Base-by-base conservation (phyloP, 2,888 invertebrate genomes). In the Sminthurides aquaticus region DNA sequence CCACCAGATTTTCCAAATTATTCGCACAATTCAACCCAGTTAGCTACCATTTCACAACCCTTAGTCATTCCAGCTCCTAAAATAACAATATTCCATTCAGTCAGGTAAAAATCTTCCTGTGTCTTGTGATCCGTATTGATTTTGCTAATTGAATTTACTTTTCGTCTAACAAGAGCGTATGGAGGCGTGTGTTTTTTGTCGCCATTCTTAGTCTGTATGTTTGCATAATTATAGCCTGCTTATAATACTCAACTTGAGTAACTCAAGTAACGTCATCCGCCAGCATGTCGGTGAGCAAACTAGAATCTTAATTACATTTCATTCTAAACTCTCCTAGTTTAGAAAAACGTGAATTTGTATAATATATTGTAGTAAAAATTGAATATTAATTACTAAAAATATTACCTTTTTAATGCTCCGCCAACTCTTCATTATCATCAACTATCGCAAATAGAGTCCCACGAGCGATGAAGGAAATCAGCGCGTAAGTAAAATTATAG, bases 381-480 rank as follows among this genome's bases (percentile, higher is more conserved):
- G 18, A 43, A 43, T 34, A 34, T 34, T 34, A 5, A 34, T 11
- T 34, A 15, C 15, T 34, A 34, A 15, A 34, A 34, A 34, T 34
- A 15, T 34, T 5, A 34, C 43, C 43, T 69, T 25, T 62, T 60
- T 59, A 43, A 57, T 66, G 67, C 67, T 69, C 62, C 69, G 55
- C 29, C 8, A 18, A 25, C 22, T 29, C 2, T 57, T 57, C 24
- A n/a, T n/a, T n/a, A n/a, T n/a, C n/a, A n/a, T n/a, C n/a, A n/a
- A n/a, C n/a, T n/a, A n/a, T n/a, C n/a, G 49, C 20, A 20, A 3
- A 5, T 25, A 54, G 55, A 61, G 55, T 25, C 61, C 55, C 60
- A 20, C 65, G 62, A 69, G 69, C 60, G 69, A 69, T 57, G 69
- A 69, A 57, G 67, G 67, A 57, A 67, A 67, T 65, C 67, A 69